These are phyloP conservation scores for Glareola pratincola DNA, from an alignment of 2,113 vertebrate genomes.

Conservation along the genomic window DNA sequence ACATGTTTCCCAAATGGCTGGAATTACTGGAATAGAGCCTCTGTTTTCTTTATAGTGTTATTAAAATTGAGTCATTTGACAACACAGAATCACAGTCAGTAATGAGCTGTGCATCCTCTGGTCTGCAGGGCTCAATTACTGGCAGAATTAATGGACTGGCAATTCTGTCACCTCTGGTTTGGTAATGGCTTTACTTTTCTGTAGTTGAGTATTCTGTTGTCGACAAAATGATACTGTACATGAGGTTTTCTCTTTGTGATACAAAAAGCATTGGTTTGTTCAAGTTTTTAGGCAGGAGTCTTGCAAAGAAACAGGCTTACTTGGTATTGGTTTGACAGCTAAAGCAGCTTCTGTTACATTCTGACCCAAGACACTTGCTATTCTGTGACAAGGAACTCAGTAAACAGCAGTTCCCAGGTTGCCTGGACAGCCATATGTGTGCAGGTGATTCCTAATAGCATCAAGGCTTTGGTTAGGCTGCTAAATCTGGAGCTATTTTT, in stretches of 20 bases:
- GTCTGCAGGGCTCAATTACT: neutral
- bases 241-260: neutral
- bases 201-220: neutral
- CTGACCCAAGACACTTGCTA: neutral
- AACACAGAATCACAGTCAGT: neutral
- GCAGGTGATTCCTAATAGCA: neutral
- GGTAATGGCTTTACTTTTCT: neutral
- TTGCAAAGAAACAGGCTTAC: neutral
- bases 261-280: neutral
- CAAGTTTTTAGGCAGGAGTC: neutral
- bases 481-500: neutral
- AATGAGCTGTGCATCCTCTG: neutral
- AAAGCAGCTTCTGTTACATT: neutral
- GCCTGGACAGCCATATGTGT: neutral
- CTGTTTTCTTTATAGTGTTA: neutral
- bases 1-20: neutral
- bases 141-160: neutral
- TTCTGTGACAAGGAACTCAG: neutral
- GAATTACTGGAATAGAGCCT: neutral
- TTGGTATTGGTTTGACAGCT: neutral
- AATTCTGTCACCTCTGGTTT: neutral
- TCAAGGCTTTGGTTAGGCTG: neutral
- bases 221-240: accelerated
- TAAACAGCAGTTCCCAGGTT: neutral
- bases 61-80: neutral